A percentile compares a stretch with the other conserved stretches of the same genome.
These are phyloP conservation scores for Mesorhabditis spiculigera DNA, from an alignment of 2,888 invertebrate species.

Conservation along the genomic window DNA sequence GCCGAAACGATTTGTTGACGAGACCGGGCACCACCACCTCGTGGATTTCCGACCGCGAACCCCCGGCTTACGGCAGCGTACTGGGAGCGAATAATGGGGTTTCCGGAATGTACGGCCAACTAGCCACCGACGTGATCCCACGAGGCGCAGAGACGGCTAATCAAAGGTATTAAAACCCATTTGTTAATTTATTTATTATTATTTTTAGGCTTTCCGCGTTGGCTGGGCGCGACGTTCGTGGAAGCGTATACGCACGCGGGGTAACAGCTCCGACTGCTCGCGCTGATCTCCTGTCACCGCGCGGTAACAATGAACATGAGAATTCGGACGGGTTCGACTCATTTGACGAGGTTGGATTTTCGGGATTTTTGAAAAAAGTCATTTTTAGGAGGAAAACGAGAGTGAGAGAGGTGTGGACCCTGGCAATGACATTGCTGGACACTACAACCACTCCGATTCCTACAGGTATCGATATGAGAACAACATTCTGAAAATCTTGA, in stretches of 20 bases:
- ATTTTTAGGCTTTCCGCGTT: slow-evolving; percentile 24
- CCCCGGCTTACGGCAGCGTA: slow-evolving; percentile 37
- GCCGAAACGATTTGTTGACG: slow-evolving; percentile 27
- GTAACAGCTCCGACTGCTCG: neutral
- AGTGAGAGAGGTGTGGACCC: slow-evolving; percentile 12
- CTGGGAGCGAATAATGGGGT: slow-evolving; percentile 18
- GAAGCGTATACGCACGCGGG: slow-evolving; percentile 2
- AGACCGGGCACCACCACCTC: slow-evolving; percentile 56
- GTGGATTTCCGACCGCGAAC: slow-evolving; percentile 41
- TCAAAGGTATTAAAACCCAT: slow-evolving; percentile 15
- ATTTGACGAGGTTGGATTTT: slow-evolving; percentile 32
- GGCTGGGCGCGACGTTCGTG: slow-evolving; percentile 30
- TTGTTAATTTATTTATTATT: too few relatives aligned
- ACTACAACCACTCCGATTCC: slow-evolving; percentile 35
- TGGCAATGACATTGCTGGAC: slow-evolving; percentile 33
- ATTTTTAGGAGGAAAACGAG: slow-evolving; percentile 13
- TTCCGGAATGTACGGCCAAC: slow-evolving; percentile 43
- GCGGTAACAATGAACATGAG: neutral
- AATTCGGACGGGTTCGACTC: slow-evolving; percentile 24
- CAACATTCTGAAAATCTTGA: neutral
- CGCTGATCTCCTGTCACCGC: slow-evolving; percentile 1
- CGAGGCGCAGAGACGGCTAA: slow-evolving; percentile 30
- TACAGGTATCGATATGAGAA: slow-evolving; percentile 16
- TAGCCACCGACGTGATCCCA: slow-evolving; percentile 49
- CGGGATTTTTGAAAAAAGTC: slow-evolving; percentile 16